Base-by-base conservation (phyloP, 2,113 vertebrate genomes). In the Hoplias malabaricus region DNA sequence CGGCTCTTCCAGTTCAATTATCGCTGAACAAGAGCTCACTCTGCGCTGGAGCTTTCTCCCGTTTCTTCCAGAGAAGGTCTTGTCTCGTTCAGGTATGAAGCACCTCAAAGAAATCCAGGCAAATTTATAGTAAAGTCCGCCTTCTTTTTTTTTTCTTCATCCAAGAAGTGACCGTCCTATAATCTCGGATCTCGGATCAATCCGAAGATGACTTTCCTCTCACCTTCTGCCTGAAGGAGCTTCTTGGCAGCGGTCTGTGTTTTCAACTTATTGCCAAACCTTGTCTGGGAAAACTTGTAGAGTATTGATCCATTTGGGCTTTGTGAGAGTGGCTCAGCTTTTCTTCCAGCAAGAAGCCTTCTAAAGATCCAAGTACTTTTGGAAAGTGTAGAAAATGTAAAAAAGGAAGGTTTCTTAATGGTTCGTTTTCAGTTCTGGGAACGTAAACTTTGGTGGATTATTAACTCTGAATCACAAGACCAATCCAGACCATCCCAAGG, bases 1-100 rank as follows among this genome's bases (percentile, higher is more conserved):
- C 27, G 53, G 42, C 67, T 31, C 65, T 69, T 75, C 31, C 65
- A 43, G 25, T 75, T 68, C 43, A 75, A 75, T 75, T 80, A 69
- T 42, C 23, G 25, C 33, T 69, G 75, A 80, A 75, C 70, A 31
- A 61, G 59, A 59, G 66, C 23, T 50, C 42, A 23, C 16, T 75
- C 25, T 27, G 36, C 34, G 63, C 29, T 11, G 53, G 31, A n/a
- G 0, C 48, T n/a, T 43, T 59, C 50, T 57, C 74, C 11, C 0
- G 5, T n/a, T 2, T 2, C 2, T 66, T 34, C 31, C 11, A 0
- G 68, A 23, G 43, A 46, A 11, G 7, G 12, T 19, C 10, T n/a
- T 25, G 23, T 16, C 61, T 54, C 36, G 11, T 38, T 27, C 57
- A 62, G 25, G 43, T 21, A 36, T 38, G n/a, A 5, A 53, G 48